Conservation (phyloP, 2,113 vertebrate species). For the Falco punctatus region DNA sequence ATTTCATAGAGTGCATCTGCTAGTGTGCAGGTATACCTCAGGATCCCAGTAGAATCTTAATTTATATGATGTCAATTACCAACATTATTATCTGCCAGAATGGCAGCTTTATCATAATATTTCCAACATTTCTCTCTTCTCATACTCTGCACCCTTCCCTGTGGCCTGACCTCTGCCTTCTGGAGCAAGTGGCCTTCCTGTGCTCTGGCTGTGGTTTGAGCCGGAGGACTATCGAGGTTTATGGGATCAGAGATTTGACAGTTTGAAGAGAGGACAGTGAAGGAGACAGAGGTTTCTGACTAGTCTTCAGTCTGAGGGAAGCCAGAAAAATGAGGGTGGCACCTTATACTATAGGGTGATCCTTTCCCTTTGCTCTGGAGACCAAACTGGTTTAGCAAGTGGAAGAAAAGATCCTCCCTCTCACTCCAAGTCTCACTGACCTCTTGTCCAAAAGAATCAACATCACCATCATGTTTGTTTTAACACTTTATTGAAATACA, state of each 20-base stretch:
- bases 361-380: neutral
- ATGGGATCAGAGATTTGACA: rapidly evolving
- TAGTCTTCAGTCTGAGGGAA: neutral
- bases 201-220: neutral
- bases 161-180: neutral
- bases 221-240: neutral
- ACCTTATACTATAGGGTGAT: neutral
- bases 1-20: neutral
- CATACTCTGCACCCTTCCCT: too few relatives aligned
- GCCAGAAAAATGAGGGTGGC: neutral
- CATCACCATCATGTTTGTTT: neutral
- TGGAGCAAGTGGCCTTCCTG: neutral
- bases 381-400: neutral
- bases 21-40: neutral
- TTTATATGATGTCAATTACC: neutral
- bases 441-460: neutral
- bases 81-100: neutral
- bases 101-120: neutral
- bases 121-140: neutral
- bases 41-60: neutral
- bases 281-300: neutral
- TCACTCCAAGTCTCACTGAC: neutral
- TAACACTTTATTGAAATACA: neutral
- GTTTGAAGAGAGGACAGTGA: neutral
- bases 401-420: neutral